Percentiles rank a stretch among this genome's conserved stretches.
Conservation (phyloP, 2,113 vertebrate species). For the Erythrolamprus reginae region DNA sequence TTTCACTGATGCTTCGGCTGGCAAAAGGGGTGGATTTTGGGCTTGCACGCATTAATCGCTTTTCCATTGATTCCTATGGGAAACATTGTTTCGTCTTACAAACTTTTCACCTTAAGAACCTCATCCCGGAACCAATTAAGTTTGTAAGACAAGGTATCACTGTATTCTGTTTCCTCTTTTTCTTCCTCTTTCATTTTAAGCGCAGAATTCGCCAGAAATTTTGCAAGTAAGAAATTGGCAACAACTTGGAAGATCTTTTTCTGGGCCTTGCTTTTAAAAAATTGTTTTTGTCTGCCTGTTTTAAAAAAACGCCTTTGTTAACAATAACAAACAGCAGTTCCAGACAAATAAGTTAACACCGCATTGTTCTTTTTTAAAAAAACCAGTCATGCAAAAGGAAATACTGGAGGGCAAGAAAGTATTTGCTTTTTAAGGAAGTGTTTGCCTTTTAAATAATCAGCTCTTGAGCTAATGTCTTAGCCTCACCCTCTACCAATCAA, state of each 20-base stretch:
- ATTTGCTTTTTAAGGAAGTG: background rate
- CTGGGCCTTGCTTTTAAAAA: background rate
- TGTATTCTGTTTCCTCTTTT: too few relatives aligned
- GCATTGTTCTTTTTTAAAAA: background rate
- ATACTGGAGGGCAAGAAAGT: background rate
- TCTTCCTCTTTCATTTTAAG: too few relatives aligned
- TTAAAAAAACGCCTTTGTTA: background rate
- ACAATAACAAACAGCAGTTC: background rate
- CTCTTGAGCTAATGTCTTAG: background rate
- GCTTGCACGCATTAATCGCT: too few relatives aligned
- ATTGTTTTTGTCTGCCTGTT: background rate
- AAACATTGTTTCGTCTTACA: too few relatives aligned
- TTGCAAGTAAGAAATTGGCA: background rate
- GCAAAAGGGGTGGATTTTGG: too few relatives aligned
- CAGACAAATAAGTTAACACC: background rate
- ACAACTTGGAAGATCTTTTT: background rate
- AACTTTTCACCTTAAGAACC: too few relatives aligned
- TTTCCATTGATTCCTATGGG: too few relatives aligned
- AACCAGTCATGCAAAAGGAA: background rate
- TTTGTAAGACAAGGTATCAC: too few relatives aligned
- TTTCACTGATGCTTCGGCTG: too few relatives aligned
- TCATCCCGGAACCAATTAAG: too few relatives aligned
- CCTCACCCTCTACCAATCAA: background rate
- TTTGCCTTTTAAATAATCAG: background rate
- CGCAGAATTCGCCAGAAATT: too few relatives aligned